Evolutionary conservation across 1,140 invertebrate species (phyloP).

Genomic region (Proctacanthus coquilletti): DNA sequence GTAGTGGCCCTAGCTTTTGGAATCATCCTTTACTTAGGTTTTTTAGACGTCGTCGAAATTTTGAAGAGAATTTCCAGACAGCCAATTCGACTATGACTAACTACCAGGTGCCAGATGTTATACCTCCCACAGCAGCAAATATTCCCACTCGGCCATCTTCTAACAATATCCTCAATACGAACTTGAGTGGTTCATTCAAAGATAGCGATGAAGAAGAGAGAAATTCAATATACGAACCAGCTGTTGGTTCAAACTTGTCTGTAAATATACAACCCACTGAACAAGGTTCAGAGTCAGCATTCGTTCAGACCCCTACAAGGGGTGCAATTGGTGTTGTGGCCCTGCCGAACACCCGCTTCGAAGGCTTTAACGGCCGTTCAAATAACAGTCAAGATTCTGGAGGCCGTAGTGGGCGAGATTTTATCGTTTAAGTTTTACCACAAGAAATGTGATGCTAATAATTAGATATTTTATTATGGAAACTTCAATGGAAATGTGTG

Average conservation of each 20-base stretch:
- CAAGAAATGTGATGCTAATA: no score
- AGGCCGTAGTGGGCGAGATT: no score
- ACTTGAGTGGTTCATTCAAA: conserved; percentile 30
- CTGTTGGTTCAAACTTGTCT: conserved; percentile 5
- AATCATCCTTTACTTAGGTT: conserved; percentile 15
- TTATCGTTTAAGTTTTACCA: no score
- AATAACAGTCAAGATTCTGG: no score
- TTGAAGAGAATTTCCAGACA: conserved; percentile 13
- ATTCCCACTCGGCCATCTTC: conserved; percentile 12
- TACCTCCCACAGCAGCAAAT: conserved; percentile 9
- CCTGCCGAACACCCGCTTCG: no score
- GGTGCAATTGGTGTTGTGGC: conserved; percentile 25
- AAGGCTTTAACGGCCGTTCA: no score
- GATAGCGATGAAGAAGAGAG: conserved; percentile 23
- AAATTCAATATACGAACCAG: conserved; percentile 25
- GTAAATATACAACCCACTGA: background rate
- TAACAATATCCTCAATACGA: conserved; percentile 29
- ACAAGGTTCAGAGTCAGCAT: conserved; percentile 14
- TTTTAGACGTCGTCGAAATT: conserved; percentile 12
- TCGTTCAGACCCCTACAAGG: conserved; percentile 20
- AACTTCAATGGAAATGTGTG: no score
- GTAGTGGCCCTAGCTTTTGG: conserved; percentile 13
- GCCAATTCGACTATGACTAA: no score
- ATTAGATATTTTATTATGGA: no score
- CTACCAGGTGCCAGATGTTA: conserved; percentile 1